Evolutionary conservation across 2,888 invertebrate species (phyloP).

Genomic region (Drosophila neonasuta): DNA sequence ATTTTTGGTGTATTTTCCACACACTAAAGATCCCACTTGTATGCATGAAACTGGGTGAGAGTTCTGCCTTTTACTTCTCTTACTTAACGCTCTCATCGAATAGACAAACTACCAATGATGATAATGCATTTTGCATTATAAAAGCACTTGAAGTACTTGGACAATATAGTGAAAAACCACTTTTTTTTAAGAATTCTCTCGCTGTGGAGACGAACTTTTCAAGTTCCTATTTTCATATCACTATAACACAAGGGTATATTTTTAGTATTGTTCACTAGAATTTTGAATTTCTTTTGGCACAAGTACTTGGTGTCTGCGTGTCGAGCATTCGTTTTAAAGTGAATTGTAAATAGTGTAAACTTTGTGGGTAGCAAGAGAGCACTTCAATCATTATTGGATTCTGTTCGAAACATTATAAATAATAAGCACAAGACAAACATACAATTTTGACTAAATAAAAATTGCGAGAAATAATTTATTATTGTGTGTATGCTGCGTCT

Average conservation of each 20-base stretch:
- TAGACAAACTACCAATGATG: too few relatives aligned
- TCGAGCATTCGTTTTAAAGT: background rate
- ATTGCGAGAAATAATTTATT: slow-evolving; percentile 7
- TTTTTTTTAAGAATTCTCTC: too few relatives aligned
- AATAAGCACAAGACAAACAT: slow-evolving; percentile 5
- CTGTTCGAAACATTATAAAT: background rate
- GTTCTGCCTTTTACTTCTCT: too few relatives aligned
- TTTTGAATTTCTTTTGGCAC: too few relatives aligned
- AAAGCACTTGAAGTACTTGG: too few relatives aligned
- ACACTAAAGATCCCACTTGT: background rate
- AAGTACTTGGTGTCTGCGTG: background rate
- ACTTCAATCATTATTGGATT: slow-evolving; percentile 5
- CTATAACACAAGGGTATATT: background rate
- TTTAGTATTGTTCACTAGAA: too few relatives aligned
- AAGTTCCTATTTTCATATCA: background rate
- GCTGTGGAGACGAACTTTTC: too few relatives aligned
- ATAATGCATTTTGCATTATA: too few relatives aligned
- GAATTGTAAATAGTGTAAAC: slow-evolving; percentile 4
- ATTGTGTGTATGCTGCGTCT: slow-evolving; percentile 1
- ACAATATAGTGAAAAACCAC: too few relatives aligned
- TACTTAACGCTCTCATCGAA: too few relatives aligned
- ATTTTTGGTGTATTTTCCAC: background rate
- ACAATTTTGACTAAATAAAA: slow-evolving; percentile 10
- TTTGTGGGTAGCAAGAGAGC: slow-evolving; percentile 6
- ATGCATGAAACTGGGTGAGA: too few relatives aligned